phyloP scores from a whole-genome alignment of 1,140 invertebrate genomes.

The Neotoxoptera formosana region DNA sequence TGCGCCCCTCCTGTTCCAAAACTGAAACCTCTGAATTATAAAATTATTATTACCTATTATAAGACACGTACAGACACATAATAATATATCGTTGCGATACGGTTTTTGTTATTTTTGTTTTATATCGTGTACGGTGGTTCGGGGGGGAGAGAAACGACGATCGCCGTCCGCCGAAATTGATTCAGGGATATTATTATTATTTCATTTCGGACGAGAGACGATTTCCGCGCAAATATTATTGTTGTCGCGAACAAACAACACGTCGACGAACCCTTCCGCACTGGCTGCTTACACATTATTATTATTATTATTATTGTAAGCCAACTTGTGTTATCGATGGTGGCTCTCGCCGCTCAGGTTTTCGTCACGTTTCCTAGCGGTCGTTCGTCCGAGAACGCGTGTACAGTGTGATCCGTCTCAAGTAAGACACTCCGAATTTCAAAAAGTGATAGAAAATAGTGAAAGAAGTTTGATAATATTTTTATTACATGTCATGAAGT shows the following conservation, averaged over 20 bases:
- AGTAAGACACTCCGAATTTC: too few relatives aligned
- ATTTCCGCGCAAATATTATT: background rate
- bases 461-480: too few relatives aligned
- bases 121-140: background rate
- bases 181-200: background rate
- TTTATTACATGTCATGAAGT: too few relatives aligned
- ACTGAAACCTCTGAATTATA: too few relatives aligned
- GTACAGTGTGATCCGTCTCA: too few relatives aligned
- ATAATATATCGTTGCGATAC: background rate
- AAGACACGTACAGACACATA: background rate
- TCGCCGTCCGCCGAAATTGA: background rate
- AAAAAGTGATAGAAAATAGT: too few relatives aligned
- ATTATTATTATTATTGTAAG: background rate
- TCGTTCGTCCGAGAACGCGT: too few relatives aligned
- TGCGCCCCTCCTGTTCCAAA: too few relatives aligned
- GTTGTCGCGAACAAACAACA: background rate
- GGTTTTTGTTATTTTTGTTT: slow-evolving; percentile 5
- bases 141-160: too few relatives aligned
- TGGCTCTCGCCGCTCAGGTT: background rate
- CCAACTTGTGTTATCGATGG: background rate
- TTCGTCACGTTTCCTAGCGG: too few relatives aligned
- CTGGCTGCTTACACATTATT: background rate
- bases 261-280: background rate
- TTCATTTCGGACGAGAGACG: background rate
- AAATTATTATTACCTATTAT: background rate